Evolutionary conservation across 2,797 vertebrate species (phyloP), one percentile per base, ranked within the genome.

Genomic region (Paratrypauchen microcephalus): DNA sequence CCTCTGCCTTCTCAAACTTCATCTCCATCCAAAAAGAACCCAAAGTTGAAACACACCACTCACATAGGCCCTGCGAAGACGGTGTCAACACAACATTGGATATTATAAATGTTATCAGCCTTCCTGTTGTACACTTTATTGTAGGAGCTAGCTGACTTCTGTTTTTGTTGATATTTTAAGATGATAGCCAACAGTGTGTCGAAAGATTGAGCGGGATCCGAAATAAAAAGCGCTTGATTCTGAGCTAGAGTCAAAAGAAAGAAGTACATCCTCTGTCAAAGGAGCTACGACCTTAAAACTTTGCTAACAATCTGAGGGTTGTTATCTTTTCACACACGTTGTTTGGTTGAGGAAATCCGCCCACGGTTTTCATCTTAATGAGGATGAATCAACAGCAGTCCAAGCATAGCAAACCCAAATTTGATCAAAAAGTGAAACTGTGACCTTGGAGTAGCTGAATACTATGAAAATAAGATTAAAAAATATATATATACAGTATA

Each of bases 161-260:
- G 32, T 70, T 32, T 54, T 65, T 65, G 28, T 59, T 61, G 11
- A 23, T 72, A 56, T 72, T 75, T 72, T 76, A 68, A 74, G 66
- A 64, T 59, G 24, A 6, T 78, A 65, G 36, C 60, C 41, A 56
- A 12, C 69, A 61, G 41, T 56, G 4, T 21, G 56, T 79, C 71
- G 57, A 60, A 69, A 80, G 70, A 32, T 70, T 55, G 18, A 62
- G 59, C 69, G 21, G 57, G 15, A 47, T 47, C 60, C 60, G 30
- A 78, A 80, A 65, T 60, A 63, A n/a, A 12, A 45, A 79, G 67
- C 41, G 50, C 66, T 71, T n/a, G 75, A 79, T 73, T 77, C 82
- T 81, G 77, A 66, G 79, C 76, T 13, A 6, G 36, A 21, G 32
- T 69, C 58, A 32, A 32, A 16, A 52, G 11, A 67, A 19, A 2